Conservation (phyloP, 2,888 invertebrate genomes). For the Papilio gigon region DNA sequence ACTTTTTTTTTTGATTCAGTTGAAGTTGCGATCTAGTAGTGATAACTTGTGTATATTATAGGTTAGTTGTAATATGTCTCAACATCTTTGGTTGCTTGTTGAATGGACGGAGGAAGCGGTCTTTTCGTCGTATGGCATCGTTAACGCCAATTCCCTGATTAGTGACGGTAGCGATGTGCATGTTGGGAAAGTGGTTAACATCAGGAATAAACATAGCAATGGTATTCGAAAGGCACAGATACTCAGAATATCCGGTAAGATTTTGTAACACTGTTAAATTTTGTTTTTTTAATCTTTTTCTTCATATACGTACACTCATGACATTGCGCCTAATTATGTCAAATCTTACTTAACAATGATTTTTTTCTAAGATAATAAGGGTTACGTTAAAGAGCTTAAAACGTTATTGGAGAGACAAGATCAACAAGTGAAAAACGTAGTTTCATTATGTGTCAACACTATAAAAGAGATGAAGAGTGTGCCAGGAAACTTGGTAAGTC, state of each 20-base stretch:
- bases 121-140: conserved; percentile 60
- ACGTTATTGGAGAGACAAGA: conserved; percentile 59
- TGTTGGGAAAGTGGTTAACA: conserved; percentile 56
- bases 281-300: not conserved
- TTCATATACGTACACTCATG: too few species aligned
- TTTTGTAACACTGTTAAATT: not conserved
- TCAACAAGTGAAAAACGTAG: conserved; percentile 59
- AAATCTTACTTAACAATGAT: not conserved
- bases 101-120: conserved; percentile 63
- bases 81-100: conserved; percentile 62
- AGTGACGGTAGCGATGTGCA: conserved; percentile 53
- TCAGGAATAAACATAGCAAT: conserved; percentile 51
- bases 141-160: conserved; percentile 53
- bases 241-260: conserved; percentile 61
- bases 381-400: conserved; percentile 57
- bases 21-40: conserved; percentile 38
- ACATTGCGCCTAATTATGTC: too few species aligned
- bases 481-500: conserved; percentile 53
- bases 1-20: conserved; percentile 43
- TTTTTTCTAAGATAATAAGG: conserved; percentile 59
- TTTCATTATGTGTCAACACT: conserved; percentile 62
- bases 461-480: conserved; percentile 60
- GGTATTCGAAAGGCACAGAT: conserved; percentile 58
- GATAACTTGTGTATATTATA: conserved; percentile 29
- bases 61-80: conserved; percentile 53